phyloP scores from a whole-genome alignment of 2,113 vertebrate species.

The Anoura caudifer region DNA sequence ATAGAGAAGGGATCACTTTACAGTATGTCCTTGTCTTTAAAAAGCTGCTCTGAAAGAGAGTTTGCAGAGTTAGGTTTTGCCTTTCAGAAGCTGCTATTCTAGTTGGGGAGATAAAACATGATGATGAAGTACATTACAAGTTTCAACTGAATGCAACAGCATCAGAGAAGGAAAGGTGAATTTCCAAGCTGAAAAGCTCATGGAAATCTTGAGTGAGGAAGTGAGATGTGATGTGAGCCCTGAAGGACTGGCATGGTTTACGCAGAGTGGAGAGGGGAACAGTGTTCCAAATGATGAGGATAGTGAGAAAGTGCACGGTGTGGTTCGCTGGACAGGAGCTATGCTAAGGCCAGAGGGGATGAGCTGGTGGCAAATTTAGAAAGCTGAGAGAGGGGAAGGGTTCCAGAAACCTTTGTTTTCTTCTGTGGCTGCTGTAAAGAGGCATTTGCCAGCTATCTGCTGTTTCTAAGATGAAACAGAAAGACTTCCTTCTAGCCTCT shows the following conservation, averaged over 20 bases:
- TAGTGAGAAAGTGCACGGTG: neutral
- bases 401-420: neutral
- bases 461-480: neutral
- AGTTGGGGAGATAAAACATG: neutral
- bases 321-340: fast-evolving
- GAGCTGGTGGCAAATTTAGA: neutral
- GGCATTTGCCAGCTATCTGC: neutral
- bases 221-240: neutral
- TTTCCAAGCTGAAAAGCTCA: neutral
- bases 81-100: neutral
- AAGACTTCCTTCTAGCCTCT: neutral
- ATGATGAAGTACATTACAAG: neutral
- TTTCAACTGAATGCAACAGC: neutral
- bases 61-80: neutral
- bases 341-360: fast-evolving
- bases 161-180: neutral
- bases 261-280: neutral
- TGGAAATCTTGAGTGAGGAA: neutral
- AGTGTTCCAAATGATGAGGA: neutral
- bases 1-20: neutral
- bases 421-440: neutral
- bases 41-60: neutral
- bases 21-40: neutral
- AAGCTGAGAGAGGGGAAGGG: neutral
- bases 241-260: neutral